phyloP scores from a whole-genome alignment of 2,797 vertebrate genomes.

The Sardinella longiceps region DNA sequence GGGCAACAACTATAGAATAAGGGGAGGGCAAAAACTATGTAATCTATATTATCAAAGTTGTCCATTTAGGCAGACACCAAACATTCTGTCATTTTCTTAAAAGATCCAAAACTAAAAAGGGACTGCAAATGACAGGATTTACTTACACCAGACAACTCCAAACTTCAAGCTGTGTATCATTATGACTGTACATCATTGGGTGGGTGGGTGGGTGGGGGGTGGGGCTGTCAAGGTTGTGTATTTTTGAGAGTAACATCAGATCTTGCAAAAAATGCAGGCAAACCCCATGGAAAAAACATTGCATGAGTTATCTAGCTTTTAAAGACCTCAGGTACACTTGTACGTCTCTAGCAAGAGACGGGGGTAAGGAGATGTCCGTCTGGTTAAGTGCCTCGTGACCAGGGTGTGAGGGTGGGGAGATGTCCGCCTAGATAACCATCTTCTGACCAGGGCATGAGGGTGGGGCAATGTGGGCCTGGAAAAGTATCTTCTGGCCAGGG shows the following conservation, averaged over 20 bases:
- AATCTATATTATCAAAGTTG: neutral
- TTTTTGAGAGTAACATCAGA: neutral
- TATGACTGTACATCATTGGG: neutral
- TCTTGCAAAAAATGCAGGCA: neutral
- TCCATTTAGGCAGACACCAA: too few species aligned
- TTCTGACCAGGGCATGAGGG: too few species aligned
- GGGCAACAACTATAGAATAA: too few species aligned
- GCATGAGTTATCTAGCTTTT: neutral
- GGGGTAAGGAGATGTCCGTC: too few species aligned
- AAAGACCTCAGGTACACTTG: neutral
- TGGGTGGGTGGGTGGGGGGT: too few species aligned
- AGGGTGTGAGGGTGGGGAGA: too few species aligned
- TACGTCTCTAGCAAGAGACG: too few species aligned
- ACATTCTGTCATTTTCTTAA: neutral
- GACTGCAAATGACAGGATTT: neutral
- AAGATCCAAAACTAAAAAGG: neutral
- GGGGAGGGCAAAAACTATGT: too few species aligned
- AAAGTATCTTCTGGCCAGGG: too few species aligned
- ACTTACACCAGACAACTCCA: constrained; percentile 5
- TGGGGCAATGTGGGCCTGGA: too few species aligned
- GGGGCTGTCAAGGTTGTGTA: neutral
- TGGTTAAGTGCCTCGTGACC: too few species aligned
- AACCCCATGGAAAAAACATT: neutral
- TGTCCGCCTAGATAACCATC: too few species aligned
- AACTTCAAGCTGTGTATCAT: constrained; percentile 3